Evolutionary conservation across 2,888 invertebrate genomes (phyloP).

Genomic region (Gastracanthus pulcherrimus): DNA sequence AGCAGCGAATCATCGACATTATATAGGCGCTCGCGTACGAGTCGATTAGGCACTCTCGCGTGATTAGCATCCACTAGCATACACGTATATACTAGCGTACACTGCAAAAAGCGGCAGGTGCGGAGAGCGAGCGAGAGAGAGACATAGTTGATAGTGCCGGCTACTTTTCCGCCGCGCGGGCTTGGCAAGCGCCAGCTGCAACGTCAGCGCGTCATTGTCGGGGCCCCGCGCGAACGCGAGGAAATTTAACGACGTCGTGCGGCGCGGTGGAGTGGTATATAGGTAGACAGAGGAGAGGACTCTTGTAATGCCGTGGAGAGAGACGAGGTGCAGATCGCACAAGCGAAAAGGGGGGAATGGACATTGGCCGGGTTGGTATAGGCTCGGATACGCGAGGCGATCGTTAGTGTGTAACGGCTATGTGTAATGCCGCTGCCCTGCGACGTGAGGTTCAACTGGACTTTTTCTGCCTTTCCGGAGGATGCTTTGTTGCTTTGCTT

Average conservation of each 20-base stretch:
- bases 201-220: background rate
- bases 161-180: background rate
- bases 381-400: background rate
- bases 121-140: background rate
- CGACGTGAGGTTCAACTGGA: background rate
- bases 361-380: no score
- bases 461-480: background rate
- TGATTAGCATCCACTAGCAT: background rate
- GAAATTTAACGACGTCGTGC: slow-evolving; percentile 28
- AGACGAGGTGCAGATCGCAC: background rate
- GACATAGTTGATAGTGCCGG: background rate
- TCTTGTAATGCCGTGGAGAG: background rate
- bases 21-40: background rate
- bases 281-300: no score
- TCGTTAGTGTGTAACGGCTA: slow-evolving; percentile 6
- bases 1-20: background rate
- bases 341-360: background rate
- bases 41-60: background rate
- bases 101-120: slow-evolving; percentile 6
- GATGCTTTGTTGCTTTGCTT: background rate
- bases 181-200: background rate
- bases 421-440: background rate
- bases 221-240: slow-evolving; percentile 2
- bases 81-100: background rate
- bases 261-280: background rate